Conservation (phyloP, 2,888 invertebrate species). For the Globia sparganii region DNA sequence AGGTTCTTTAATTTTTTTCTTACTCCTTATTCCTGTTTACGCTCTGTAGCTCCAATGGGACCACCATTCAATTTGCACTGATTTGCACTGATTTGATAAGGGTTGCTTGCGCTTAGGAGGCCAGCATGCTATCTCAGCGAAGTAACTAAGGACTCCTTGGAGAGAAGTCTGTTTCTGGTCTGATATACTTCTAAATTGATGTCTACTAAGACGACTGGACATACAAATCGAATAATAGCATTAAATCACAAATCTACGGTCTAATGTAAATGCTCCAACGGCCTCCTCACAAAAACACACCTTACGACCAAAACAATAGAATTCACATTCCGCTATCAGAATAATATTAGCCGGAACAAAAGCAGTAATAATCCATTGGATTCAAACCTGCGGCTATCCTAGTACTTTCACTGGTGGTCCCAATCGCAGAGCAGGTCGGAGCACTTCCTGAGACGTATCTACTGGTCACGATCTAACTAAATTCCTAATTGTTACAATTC, state of each 20-base stretch:
- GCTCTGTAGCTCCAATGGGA: neutral
- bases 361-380: constrained; percentile 47
- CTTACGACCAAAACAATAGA: neutral
- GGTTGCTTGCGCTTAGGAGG: too few relatives aligned
- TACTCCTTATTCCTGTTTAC: neutral
- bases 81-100: too few relatives aligned
- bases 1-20: neutral
- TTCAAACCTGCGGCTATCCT: constrained; percentile 58
- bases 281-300: constrained; percentile 5
- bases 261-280: constrained; percentile 4
- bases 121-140: neutral
- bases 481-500: constrained; percentile 8
- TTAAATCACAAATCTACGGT: constrained; percentile 30
- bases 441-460: constrained; percentile 68
- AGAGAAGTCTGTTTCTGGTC: neutral
- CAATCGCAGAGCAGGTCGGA: constrained; percentile 63
- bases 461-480: constrained; percentile 61
- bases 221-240: constrained; percentile 30
- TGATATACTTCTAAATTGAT: neutral
- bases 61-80: neutral
- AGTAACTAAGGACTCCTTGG: neutral
- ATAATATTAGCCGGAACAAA: constrained; percentile 46
- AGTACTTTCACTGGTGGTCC: constrained; percentile 69
- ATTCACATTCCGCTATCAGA: constrained; percentile 5
- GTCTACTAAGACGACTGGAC: constrained; percentile 9